phyloP scores from a whole-genome alignment of 2,888 invertebrate species.

The Lasioglossum villosulum region DNA sequence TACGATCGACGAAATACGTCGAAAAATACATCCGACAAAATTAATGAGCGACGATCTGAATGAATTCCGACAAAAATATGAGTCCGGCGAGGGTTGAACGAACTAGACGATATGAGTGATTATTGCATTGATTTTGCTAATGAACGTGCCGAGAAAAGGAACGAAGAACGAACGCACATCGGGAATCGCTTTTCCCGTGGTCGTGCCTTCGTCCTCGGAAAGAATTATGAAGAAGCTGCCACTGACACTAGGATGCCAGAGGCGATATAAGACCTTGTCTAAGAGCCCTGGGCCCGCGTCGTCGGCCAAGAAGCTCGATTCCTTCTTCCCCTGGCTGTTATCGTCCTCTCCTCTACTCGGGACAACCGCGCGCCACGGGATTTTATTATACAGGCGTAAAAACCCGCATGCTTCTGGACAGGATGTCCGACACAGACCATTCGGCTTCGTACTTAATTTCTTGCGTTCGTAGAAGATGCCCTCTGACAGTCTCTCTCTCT shows the following conservation, averaged over 20 bases:
- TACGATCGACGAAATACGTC: background rate
- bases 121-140: background rate
- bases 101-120: background rate
- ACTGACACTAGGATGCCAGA: slow-evolving; percentile 71
- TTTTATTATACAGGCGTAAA: slow-evolving; percentile 54
- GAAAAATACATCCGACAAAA: background rate
- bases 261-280: slow-evolving; percentile 66
- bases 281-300: slow-evolving; percentile 46
- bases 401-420: slow-evolving; percentile 18
- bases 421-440: slow-evolving; percentile 27
- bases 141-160: background rate
- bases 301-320: slow-evolving; percentile 48
- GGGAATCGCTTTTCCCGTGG: background rate
- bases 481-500: background rate
- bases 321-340: slow-evolving; percentile 27
- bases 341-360: background rate
- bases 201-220: slow-evolving; percentile 58
- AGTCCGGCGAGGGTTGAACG: background rate
- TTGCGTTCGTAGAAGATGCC: slow-evolving; percentile 22
- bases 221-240: slow-evolving; percentile 77
- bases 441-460: slow-evolving; percentile 26
- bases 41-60: background rate
- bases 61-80: background rate
- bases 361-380: slow-evolving; percentile 23
- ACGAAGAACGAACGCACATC: background rate